Evolutionary conservation across 92 coral and sea anemone genomes (phyloP), one percentile per base, ranked within the genome.

Genomic region (Paragorgia papillata): DNA sequence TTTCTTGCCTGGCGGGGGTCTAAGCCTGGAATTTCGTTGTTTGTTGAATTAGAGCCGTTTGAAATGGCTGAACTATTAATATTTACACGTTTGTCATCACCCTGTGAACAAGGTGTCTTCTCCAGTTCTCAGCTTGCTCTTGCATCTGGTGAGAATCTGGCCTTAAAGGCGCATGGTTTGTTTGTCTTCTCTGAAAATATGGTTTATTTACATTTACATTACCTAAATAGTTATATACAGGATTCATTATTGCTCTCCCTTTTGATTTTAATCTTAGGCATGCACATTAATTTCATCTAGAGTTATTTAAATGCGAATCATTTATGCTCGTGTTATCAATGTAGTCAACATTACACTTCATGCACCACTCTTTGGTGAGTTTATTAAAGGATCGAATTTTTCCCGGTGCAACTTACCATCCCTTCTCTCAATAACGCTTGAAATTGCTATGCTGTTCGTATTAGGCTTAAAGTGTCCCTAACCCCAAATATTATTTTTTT

Each of bases 311-410:
- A 40, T 80, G 73, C 34, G 58, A 37, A 15, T 34, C 29, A 59
- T 25, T 59, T 24, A 74, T 74, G 56, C 56, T 57, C 64, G 53
- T 31, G 80, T 74, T 74, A 49, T 74, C 80, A 54, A 74, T 74
- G 64, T 49, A 74, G 31, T 63, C 29, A 41, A 74, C 80, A 54
- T 74, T 57, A 2, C 4, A 22, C 7, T 59, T 59, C 2, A 21
- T 59, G 14, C 65, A 59, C 65, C 35, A 59, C 27, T 59, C 18
- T 1, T 59, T 59, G 15, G 33, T 21, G 20, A 59, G 15, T 26
- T 34, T 30, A 59, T 59, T 59, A 8, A 59, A 19, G 20, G 27
- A 27, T 26, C 22, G 34, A 8, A 59, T 29, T 59, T 25, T 59
- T 3, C 27, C 65, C 9, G 37, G 15, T 30, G 29, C 4, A 12